Evolutionary conservation across 2,113 vertebrate genomes (phyloP).

Genomic region (Prinia subflava): DNA sequence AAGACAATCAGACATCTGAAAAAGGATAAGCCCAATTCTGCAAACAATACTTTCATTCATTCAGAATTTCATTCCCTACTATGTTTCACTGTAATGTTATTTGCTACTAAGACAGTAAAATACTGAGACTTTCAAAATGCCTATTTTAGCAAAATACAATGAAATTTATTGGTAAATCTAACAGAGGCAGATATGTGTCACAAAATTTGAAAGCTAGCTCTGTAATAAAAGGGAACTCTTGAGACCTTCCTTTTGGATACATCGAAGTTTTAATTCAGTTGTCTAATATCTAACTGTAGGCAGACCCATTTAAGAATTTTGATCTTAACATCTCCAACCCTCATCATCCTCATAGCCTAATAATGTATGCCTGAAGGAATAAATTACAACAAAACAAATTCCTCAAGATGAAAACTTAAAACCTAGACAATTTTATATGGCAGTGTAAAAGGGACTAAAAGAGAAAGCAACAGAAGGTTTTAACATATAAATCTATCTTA

Average conservation of each 20-base stretch:
- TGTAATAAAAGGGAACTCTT: not conserved
- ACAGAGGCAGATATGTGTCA: not conserved
- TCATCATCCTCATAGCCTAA: not conserved
- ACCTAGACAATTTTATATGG: not conserved
- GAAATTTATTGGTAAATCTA: not conserved
- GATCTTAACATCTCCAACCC: not conserved
- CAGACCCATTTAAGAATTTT: not conserved
- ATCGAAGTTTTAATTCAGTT: not conserved
- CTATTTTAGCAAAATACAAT: not conserved
- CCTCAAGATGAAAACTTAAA: not conserved
- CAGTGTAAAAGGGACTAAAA: not conserved
- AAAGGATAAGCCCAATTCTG: not conserved
- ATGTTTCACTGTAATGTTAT: not conserved
- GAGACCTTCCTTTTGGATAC: not conserved
- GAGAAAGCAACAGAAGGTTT: not conserved
- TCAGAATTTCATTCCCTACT: not conserved
- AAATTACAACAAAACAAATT: not conserved
- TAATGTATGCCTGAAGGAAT: not conserved
- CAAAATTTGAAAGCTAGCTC: not conserved
- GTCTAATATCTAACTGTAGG: not conserved
- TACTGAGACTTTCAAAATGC: not conserved
- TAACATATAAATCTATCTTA: not conserved
- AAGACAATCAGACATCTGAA: not conserved
- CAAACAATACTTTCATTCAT: not conserved
- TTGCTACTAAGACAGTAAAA: not conserved